These are phyloP conservation scores for Xylota sylvarum DNA, from an alignment of 2,888 invertebrate species.

Conservation along the genomic window DNA sequence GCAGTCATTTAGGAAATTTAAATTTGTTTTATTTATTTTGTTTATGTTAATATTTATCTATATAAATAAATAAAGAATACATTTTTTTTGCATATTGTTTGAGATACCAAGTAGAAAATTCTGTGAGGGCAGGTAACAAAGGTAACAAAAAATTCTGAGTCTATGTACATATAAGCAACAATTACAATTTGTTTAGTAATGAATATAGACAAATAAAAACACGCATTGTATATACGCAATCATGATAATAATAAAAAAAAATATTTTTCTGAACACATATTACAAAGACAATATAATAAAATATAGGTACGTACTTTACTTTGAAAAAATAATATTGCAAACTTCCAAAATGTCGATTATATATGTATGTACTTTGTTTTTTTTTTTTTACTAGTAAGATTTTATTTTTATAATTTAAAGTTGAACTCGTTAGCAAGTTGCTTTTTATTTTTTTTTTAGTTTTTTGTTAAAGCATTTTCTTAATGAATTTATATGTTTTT, in stretches of 20 bases:
- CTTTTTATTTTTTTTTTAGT: constrained; percentile 15
- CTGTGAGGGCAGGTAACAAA: constrained; percentile 19
- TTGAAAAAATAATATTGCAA: constrained; percentile 44
- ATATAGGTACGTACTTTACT: not conserved
- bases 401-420: not conserved
- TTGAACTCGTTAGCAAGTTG: constrained; percentile 46
- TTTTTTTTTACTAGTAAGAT: not conserved
- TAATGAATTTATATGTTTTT: not conserved
- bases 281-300: not conserved
- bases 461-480: constrained; percentile 26
- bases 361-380: constrained; percentile 14
- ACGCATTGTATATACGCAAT: constrained; percentile 19
- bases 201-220: constrained; percentile 31
- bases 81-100: constrained; percentile 23
- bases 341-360: constrained; percentile 28
- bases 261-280: constrained; percentile 37
- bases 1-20: constrained; percentile 34
- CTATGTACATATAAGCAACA: constrained; percentile 3
- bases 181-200: constrained; percentile 23
- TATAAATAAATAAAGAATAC: constrained; percentile 3
- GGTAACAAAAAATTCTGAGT: not conserved
- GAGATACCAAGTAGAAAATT: constrained; percentile 7
- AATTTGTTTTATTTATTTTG: constrained; percentile 3
- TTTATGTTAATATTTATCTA: not conserved
- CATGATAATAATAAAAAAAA: not conserved